Percentiles rank a stretch among this genome's conserved stretches.
These are phyloP conservation scores for Drosophila sturtevanti DNA, from an alignment of 1,140 invertebrate species.

Conservation along the genomic window DNA sequence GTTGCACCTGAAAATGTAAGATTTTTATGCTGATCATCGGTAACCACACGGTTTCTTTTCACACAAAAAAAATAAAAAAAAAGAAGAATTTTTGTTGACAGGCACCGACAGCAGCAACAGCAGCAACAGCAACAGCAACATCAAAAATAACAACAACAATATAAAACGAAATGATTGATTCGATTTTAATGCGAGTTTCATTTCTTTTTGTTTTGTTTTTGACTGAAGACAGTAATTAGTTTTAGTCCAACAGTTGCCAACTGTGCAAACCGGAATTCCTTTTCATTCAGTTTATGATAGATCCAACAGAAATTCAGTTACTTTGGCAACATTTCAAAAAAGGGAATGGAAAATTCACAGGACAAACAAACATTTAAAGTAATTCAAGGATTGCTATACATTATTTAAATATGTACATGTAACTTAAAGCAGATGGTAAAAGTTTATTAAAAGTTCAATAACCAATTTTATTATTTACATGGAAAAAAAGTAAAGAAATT, in stretches of 20 bases:
- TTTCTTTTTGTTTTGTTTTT: slow-evolving; percentile 42
- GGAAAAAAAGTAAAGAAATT: no score
- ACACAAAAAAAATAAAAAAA: slow-evolving; percentile 22
- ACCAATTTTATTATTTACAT: no score
- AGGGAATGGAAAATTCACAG: not conserved
- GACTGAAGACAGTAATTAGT: slow-evolving; percentile 56
- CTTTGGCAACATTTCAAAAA: slow-evolving; percentile 5
- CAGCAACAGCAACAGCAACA: no score
- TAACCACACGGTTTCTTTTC: not conserved
- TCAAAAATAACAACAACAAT: slow-evolving; percentile 24
- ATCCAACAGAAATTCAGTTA: not conserved
- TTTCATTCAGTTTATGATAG: slow-evolving; percentile 58
- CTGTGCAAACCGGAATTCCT: slow-evolving; percentile 41
- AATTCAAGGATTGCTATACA: not conserved
- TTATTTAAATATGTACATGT: not conserved
- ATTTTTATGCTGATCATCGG: not conserved
- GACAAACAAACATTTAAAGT: not conserved
- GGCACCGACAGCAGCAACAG: no score
- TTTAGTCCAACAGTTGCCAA: slow-evolving; percentile 56
- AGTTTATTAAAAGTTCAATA: no score
- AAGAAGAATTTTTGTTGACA: no score
- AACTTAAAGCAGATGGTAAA: no score
- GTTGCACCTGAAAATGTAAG: slow-evolving; percentile 29
- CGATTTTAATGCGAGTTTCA: slow-evolving; percentile 66
- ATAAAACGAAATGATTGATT: slow-evolving; percentile 60